Evolutionary conservation across 35 echinoderm and acorn worm species (phyloP).

Genomic region (Hemicentrotus pulcherrimus): DNA sequence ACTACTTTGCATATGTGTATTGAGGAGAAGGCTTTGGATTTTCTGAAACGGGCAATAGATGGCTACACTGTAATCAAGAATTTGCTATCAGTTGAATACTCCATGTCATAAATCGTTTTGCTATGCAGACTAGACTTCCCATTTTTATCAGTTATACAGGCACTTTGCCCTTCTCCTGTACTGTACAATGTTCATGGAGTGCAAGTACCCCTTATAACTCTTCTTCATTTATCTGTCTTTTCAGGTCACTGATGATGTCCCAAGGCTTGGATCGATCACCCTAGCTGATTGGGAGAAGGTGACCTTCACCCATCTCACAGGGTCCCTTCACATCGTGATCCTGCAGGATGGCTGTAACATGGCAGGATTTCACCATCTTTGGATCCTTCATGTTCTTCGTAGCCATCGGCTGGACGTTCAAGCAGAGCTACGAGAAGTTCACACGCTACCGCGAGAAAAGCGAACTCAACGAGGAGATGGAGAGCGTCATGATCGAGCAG

Average conservation of each 20-base stretch:
- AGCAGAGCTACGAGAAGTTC: conserved; percentile 64
- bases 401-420: conserved; percentile 79
- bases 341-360: conserved; percentile 67
- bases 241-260: background rate
- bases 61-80: no score
- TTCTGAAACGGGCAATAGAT: no score
- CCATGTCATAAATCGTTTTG: no score
- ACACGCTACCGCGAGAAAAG: conserved; percentile 41
- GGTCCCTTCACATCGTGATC: background rate
- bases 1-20: no score
- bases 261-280: background rate
- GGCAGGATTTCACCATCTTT: conserved; percentile 79
- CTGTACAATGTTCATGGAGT: background rate
- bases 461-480: conserved; percentile 21
- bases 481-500: conserved; percentile 59
- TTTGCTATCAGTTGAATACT: no score
- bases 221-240: background rate
- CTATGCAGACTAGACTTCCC: no score
- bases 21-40: no score
- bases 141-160: no score
- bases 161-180: background rate
- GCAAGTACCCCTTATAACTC: background rate
- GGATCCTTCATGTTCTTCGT: conserved; percentile 80
- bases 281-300: background rate
- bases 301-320: background rate